phyloP scores from a whole-genome alignment of 2,888 invertebrate species.

The Nasonovia ribisnigri region DNA sequence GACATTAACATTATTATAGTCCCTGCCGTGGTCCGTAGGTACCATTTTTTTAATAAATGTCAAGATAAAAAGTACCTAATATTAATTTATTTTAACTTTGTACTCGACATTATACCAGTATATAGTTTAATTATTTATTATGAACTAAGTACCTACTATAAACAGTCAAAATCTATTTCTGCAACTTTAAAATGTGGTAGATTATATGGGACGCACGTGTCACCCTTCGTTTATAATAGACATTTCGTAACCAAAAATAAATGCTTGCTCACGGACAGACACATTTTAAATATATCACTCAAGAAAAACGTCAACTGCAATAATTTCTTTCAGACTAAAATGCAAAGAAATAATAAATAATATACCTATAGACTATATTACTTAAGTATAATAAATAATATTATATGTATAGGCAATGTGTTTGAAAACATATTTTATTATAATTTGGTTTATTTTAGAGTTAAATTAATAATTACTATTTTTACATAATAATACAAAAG shows the following conservation, averaged over 20 bases:
- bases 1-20: not conserved
- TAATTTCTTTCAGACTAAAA: not conserved
- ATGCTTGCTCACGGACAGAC: not conserved
- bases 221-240: slow-evolving; percentile 40
- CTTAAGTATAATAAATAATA: not conserved
- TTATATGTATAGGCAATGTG: not conserved
- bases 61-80: not conserved
- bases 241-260: slow-evolving; percentile 51
- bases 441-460: not conserved
- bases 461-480: not conserved
- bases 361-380: too few species aligned
- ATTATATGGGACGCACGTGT: slow-evolving; percentile 29
- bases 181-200: slow-evolving; percentile 30
- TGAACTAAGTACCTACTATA: not conserved
- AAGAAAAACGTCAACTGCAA: not conserved
- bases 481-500: not conserved
- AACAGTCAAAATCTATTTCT: slow-evolving; percentile 30
- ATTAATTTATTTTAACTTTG: not conserved
- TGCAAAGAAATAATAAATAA: not conserved
- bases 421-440: not conserved
- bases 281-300: not conserved
- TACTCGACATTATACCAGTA: not conserved
- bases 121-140: not conserved
- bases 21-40: not conserved
- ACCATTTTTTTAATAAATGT: not conserved